Conservation (phyloP, 2,113 vertebrate species). For the Proteles cristata region DNA sequence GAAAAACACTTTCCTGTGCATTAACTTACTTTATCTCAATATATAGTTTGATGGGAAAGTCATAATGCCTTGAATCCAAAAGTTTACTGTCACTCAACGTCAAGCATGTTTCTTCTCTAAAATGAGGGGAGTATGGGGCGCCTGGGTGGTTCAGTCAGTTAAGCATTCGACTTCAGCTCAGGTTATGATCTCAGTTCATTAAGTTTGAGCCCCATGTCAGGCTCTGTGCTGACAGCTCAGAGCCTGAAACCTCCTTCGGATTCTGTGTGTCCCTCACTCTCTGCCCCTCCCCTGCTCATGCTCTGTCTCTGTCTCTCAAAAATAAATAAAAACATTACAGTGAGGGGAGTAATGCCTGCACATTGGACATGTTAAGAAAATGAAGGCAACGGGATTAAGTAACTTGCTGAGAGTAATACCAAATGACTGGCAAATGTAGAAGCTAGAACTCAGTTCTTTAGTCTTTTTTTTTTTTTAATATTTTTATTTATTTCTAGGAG, state of each 20-base stretch:
- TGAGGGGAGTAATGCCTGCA: not conserved
- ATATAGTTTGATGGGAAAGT: not conserved
- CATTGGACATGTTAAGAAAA: not conserved
- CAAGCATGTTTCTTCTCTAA: not conserved
- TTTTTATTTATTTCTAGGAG: too few species aligned
- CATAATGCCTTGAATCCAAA: not conserved
- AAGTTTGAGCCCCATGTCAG: too few species aligned
- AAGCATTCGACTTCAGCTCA: too few species aligned
- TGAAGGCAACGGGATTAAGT: not conserved
- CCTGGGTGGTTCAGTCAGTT: too few species aligned
- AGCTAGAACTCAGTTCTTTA: not conserved
- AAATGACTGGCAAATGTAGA: not conserved
- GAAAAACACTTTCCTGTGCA: not conserved
- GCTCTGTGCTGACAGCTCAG: too few species aligned
- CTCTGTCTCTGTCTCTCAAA: too few species aligned
- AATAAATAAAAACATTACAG: not conserved
- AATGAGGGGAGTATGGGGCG: not conserved
- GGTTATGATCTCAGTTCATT: too few species aligned
- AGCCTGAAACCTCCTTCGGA: too few species aligned
- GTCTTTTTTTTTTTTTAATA: too few species aligned
- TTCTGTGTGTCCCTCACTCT: too few species aligned
- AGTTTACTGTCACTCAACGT: not conserved
- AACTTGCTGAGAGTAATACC: not conserved
- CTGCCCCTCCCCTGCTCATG: too few species aligned
- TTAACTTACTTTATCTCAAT: not conserved